Evolutionary conservation across 2,888 invertebrate genomes (phyloP).

Genomic region (Sisyra terminalis): DNA sequence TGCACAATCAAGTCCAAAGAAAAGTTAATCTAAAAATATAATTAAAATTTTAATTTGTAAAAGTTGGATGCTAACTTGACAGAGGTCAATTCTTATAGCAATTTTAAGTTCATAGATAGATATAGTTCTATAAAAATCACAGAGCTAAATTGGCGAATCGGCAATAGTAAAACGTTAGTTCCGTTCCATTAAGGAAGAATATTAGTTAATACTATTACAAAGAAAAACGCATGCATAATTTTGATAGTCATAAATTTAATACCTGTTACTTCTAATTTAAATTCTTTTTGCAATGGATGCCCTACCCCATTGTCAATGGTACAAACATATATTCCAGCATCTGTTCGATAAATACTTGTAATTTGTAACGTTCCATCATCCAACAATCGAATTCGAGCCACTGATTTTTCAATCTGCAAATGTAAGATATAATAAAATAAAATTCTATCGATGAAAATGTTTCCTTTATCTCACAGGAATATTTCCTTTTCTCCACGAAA

Average conservation of each 20-base stretch:
- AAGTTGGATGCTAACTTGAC: too few relatives aligned
- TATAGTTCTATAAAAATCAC: too few relatives aligned
- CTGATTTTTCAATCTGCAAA: constrained; percentile 55
- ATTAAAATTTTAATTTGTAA: too few relatives aligned
- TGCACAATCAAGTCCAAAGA: too few relatives aligned
- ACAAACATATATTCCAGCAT: constrained; percentile 75
- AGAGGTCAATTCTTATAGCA: too few relatives aligned
- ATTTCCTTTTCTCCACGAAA: constrained; percentile 61
- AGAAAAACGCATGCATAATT: constrained; percentile 1
- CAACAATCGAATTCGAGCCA: constrained; percentile 53
- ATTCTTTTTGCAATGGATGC: constrained; percentile 45
- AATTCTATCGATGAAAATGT: not conserved
- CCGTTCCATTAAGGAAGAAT: too few relatives aligned
- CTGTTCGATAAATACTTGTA: constrained; percentile 58
- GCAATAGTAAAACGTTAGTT: too few relatives aligned
- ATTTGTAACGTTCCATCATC: constrained; percentile 68
- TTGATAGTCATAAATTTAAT: constrained; percentile 11
- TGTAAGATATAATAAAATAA: constrained; percentile 3
- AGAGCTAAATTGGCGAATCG: too few relatives aligned
- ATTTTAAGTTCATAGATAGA: too few relatives aligned
- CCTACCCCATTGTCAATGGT: constrained; percentile 67
- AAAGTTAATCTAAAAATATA: too few relatives aligned
- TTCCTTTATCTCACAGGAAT: constrained; percentile 40
- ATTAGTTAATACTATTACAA: too few relatives aligned
- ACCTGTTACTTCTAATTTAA: constrained; percentile 60